phyloP scores from a whole-genome alignment of 1,140 invertebrate genomes.

The Drosophila elegans region DNA sequence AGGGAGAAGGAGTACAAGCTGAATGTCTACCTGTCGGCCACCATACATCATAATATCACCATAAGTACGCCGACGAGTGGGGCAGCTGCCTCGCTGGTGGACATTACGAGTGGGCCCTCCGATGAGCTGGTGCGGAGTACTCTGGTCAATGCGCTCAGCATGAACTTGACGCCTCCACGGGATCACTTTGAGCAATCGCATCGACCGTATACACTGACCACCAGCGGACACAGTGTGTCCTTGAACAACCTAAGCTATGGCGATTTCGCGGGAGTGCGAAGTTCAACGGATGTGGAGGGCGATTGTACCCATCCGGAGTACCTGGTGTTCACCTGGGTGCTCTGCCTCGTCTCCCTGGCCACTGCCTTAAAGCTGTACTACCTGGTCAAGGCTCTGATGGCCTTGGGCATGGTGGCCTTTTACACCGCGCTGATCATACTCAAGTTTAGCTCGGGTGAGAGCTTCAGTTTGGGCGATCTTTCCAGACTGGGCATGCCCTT shows the following conservation, averaged over 20 bases:
- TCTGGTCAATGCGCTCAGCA: slow-evolving; percentile 58
- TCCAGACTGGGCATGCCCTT: slow-evolving; percentile 87
- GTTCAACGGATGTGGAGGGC: slow-evolving; percentile 2
- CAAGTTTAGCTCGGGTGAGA: slow-evolving; percentile 82
- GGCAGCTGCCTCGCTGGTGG: slow-evolving; percentile 41
- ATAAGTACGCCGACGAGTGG: slow-evolving; percentile 65
- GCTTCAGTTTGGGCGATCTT: slow-evolving; percentile 60
- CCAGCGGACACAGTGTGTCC: slow-evolving; percentile 22
- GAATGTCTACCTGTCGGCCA: slow-evolving; percentile 82
- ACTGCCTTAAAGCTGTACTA: slow-evolving; percentile 97
- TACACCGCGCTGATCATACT: slow-evolving; percentile 90
- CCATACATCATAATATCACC: slow-evolving; percentile 85
- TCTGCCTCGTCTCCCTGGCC: slow-evolving; percentile 95
- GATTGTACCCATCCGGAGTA: slow-evolving; percentile 92
- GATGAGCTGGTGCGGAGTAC: slow-evolving; percentile 65
- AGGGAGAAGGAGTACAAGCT: slow-evolving; percentile 72
- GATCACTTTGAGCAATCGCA: slow-evolving; percentile 62
- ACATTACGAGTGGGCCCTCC: slow-evolving; percentile 50
- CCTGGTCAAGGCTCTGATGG: slow-evolving; percentile 93
- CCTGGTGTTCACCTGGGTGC: slow-evolving; percentile 96
- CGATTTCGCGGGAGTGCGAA: slow-evolving; percentile 20
- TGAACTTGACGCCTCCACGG: slow-evolving; percentile 49
- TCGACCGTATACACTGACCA: slow-evolving; percentile 42
- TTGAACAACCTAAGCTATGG: slow-evolving; percentile 29
- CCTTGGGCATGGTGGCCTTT: slow-evolving; percentile 90